Conservation (phyloP, 2,113 vertebrate species). For the Numida meleagris region DNA sequence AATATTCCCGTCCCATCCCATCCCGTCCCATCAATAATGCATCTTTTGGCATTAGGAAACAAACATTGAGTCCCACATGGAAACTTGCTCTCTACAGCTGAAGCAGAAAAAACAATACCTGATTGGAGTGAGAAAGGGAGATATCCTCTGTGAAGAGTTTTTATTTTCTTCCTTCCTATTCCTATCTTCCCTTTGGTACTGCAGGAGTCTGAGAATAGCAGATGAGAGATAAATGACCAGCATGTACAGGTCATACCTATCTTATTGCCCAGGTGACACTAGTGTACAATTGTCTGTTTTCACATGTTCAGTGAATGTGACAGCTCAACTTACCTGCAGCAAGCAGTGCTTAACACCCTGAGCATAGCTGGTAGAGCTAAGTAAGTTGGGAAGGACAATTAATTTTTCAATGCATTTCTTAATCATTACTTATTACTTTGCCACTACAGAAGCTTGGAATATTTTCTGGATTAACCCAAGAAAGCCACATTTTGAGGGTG, state of each 20-base stretch:
- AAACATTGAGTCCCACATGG: neutral
- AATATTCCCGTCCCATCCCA: neutral
- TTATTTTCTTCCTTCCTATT: neutral
- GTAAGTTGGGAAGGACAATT: neutral
- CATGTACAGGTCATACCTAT: neutral
- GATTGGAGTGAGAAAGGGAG: neutral
- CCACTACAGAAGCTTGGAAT: neutral
- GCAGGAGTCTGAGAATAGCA: neutral
- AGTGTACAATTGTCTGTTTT: neutral
- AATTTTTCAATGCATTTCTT: neutral
- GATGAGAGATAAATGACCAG: neutral
- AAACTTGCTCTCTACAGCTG: neutral
- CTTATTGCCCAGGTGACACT: neutral
- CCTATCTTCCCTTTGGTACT: neutral
- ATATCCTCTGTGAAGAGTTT: neutral
- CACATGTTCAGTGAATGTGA: neutral
- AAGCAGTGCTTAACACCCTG: neutral
- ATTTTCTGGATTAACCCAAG: neutral
- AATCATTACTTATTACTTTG: neutral
- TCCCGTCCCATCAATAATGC: neutral
- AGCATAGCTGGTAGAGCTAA: neutral
- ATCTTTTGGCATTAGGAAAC: neutral
- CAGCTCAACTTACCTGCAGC: neutral
- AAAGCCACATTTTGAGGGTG: fast-evolving
- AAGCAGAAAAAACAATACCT: neutral